A percentile compares a stretch with the other conserved stretches of the same genome.
Evolutionary conservation across 2,888 invertebrate genomes (phyloP).

Genomic region (Suillia variegata): DNA sequence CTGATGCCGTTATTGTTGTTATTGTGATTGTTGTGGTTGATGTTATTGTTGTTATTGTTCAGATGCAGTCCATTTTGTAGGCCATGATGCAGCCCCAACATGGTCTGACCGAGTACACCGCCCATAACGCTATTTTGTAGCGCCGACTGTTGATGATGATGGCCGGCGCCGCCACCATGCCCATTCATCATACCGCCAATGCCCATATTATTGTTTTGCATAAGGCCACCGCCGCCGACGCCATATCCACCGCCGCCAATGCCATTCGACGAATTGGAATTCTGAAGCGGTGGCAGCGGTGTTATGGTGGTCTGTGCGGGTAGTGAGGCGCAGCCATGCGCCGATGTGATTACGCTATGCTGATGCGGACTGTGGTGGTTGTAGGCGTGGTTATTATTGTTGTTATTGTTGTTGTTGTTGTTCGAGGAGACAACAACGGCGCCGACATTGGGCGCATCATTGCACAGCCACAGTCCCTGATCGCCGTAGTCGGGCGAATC

Average conservation of each 20-base stretch:
- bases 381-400: slow-evolving; percentile 38
- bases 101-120: slow-evolving; percentile 19
- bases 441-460: slow-evolving; percentile 61
- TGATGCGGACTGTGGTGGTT: slow-evolving; percentile 58
- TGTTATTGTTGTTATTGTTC: neutral
- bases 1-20: slow-evolving; percentile 35
- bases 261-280: slow-evolving; percentile 22
- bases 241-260: slow-evolving; percentile 13
- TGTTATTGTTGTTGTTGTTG: slow-evolving; percentile 25
- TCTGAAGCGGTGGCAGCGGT: slow-evolving; percentile 62
- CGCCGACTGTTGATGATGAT: slow-evolving; percentile 35
- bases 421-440: slow-evolving; percentile 29
- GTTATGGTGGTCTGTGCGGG: slow-evolving; percentile 65
- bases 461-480: slow-evolving; percentile 79
- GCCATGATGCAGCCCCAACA: slow-evolving; percentile 22
- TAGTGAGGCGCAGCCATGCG: slow-evolving; percentile 62
- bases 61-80: slow-evolving; percentile 21
- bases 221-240: slow-evolving; percentile 29
- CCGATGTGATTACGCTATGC: slow-evolving; percentile 59
- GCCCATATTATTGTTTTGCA: slow-evolving; percentile 36
- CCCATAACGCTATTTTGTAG: slow-evolving; percentile 17
- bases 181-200: slow-evolving; percentile 33
- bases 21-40: slow-evolving; percentile 33
- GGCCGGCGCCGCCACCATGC: slow-evolving; percentile 32
- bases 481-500: slow-evolving; percentile 77